These are phyloP conservation scores for Falco concolor DNA, from an alignment of 2,797 vertebrate genomes.

Conservation along the genomic window DNA sequence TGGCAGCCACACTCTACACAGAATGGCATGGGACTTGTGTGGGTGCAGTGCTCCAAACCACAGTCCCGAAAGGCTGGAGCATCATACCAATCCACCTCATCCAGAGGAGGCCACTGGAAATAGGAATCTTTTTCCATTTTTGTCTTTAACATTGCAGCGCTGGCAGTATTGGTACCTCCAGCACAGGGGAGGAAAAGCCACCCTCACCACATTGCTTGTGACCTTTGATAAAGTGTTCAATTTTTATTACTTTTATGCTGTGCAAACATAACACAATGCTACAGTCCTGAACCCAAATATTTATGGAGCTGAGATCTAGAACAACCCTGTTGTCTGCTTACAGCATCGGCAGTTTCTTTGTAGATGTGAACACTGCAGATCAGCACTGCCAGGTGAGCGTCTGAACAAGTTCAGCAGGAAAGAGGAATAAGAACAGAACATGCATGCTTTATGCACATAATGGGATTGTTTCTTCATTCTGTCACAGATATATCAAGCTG, in stretches of 20 bases:
- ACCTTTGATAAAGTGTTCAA: background rate
- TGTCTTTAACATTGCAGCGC: background rate
- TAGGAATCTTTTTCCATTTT: background rate
- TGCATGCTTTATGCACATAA: background rate
- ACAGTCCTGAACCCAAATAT: background rate
- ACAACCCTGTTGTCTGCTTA: background rate
- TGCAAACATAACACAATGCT: rapidly evolving
- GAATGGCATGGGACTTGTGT: background rate
- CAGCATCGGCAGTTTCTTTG: background rate
- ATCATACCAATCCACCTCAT: rapidly evolving
- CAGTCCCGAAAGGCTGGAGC: background rate
- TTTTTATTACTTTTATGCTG: background rate
- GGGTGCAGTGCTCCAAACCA: rapidly evolving
- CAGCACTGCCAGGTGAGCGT: background rate
- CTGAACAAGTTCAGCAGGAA: background rate
- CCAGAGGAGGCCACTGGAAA: background rate
- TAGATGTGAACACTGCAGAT: rapidly evolving
- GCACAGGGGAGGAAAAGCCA: rapidly evolving
- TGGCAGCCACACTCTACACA: background rate
- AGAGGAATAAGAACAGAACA: background rate
- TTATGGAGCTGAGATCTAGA: background rate
- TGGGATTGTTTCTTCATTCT: background rate
- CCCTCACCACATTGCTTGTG: background rate
- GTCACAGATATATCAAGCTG: background rate
- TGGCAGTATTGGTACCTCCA: background rate